A percentile compares a stretch with the other conserved stretches of the same genome.
Conservation (phyloP, 2,888 invertebrate species). For the Latrodectus elegans region DNA sequence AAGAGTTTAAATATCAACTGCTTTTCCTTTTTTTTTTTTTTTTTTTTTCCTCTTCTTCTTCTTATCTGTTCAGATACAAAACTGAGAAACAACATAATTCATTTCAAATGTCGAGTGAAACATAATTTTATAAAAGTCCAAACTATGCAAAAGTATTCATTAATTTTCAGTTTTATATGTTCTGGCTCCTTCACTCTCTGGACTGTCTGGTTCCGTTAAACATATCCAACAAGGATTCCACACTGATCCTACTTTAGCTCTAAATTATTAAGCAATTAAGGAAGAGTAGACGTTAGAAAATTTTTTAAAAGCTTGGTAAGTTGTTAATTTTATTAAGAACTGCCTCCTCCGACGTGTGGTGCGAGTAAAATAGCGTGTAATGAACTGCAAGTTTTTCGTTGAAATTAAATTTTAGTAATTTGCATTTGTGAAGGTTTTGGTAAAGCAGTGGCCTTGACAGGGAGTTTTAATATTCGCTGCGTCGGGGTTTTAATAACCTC, state of each 20-base stretch:
- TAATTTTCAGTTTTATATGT: too few relatives aligned
- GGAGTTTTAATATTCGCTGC: slow-evolving; percentile 63
- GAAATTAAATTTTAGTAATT: slow-evolving; percentile 68
- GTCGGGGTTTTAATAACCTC: slow-evolving; percentile 23
- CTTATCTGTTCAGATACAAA: too few relatives aligned
- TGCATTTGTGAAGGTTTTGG: slow-evolving; percentile 16
- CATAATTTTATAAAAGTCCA: too few relatives aligned
- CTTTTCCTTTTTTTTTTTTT: too few relatives aligned
- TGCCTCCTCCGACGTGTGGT: slow-evolving; percentile 17
- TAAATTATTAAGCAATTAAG: slow-evolving; percentile 68
- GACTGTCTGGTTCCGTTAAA: slow-evolving; percentile 28
- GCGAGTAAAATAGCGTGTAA: slow-evolving; percentile 59
- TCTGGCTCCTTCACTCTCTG: neutral
- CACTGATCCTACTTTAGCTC: slow-evolving; percentile 54
- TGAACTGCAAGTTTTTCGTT: slow-evolving; percentile 64
- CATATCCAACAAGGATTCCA: neutral
- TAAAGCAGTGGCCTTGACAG: slow-evolving; percentile 54
- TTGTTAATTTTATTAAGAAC: slow-evolving; percentile 66
- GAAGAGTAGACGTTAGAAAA: slow-evolving; percentile 46
- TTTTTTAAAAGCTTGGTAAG: slow-evolving; percentile 66
- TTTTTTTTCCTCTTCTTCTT: too few relatives aligned
- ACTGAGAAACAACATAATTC: too few relatives aligned
- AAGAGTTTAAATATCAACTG: too few relatives aligned
- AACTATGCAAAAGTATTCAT: too few relatives aligned
- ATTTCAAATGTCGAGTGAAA: too few relatives aligned